Percentiles rank a stretch among this genome's conserved stretches.
Evolutionary conservation across 2,888 invertebrate genomes (phyloP).

Genomic region (Xestia c-nigrum): DNA sequence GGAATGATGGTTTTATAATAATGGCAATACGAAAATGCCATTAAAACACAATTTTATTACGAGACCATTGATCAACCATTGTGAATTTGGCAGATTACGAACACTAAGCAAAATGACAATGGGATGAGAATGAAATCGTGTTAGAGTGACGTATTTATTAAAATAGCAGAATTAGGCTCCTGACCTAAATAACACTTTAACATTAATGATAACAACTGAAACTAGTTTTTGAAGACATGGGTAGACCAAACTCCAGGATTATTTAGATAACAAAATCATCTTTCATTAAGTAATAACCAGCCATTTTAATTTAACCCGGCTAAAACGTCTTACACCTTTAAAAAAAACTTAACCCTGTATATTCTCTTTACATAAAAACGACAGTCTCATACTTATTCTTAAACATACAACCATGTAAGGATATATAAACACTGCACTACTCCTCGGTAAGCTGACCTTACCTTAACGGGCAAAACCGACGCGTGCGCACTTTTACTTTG

Average conservation of each 20-base stretch:
- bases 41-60: no score
- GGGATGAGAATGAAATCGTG: no score
- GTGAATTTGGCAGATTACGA: no score
- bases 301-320: background rate
- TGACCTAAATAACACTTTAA: background rate
- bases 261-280: background rate
- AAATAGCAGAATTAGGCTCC: no score
- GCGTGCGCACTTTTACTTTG: conserved; percentile 57
- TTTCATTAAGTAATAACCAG: background rate
- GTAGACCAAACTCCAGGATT: background rate
- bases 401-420: conserved; percentile 28
- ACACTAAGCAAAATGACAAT: no score
- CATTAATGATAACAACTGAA: background rate
- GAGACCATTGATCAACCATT: no score
- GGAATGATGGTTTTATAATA: no score
- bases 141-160: no score
- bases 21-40: no score
- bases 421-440: conserved; percentile 32
- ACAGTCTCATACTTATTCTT: background rate
- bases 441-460: conserved; percentile 42
- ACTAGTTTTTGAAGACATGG: no score
- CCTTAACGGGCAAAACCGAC: conserved; percentile 34
- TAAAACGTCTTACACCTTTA: background rate
- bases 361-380: conserved; percentile 15
- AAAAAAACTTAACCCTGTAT: background rate